Percentiles rank a stretch among this genome's conserved stretches.
Evolutionary conservation across 2,797 vertebrate species (phyloP).

Genomic region (Thripadectes ignobilis): DNA sequence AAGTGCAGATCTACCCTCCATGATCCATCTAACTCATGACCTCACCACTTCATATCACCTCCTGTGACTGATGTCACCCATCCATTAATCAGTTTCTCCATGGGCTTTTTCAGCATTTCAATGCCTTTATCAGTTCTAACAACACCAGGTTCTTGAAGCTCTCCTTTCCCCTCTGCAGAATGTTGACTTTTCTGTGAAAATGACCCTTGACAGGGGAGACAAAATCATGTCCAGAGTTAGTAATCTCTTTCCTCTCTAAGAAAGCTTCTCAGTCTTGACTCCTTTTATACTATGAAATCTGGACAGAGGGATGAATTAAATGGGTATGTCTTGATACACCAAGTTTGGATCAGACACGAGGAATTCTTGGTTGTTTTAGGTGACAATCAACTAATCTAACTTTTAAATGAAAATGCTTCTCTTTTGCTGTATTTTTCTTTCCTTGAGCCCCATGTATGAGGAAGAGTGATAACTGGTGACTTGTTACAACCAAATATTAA

Average conservation of each 20-base stretch:
- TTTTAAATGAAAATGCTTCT: background rate
- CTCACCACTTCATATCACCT: background rate
- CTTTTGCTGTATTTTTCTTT: background rate
- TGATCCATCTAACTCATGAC: background rate
- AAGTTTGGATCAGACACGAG: background rate
- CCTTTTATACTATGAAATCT: background rate
- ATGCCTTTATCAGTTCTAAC: background rate
- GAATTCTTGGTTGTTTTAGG: background rate
- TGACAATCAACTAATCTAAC: background rate
- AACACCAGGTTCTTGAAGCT: background rate
- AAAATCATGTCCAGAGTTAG: background rate
- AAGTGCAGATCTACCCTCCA: background rate
- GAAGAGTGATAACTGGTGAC: background rate
- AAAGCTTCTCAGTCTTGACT: background rate
- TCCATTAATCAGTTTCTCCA: background rate
- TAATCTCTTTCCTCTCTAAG: background rate
- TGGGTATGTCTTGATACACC: background rate
- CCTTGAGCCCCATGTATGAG: background rate
- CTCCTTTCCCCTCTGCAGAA: background rate
- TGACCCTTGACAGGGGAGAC: background rate
- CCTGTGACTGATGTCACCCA: background rate
- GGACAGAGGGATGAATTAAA: background rate
- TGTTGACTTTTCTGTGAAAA: background rate
- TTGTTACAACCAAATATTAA: background rate
- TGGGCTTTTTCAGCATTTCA: background rate